phyloP scores from a whole-genome alignment of 1,140 invertebrate species.

The Aleiodes sp. region DNA sequence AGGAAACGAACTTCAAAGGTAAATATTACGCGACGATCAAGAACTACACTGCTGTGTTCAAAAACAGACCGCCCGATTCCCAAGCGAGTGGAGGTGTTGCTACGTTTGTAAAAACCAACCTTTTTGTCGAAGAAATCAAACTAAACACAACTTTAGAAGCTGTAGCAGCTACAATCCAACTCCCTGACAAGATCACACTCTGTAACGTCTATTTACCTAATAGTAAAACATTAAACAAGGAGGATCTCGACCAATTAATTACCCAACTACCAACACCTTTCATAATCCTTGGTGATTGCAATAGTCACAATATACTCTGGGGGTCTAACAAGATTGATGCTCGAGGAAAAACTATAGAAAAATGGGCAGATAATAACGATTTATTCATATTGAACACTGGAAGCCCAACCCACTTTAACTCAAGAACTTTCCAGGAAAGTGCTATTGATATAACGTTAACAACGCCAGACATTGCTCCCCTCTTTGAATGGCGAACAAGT shows the following conservation, averaged over 20 bases:
- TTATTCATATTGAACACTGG: background rate
- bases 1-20: conserved; percentile 50
- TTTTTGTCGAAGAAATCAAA: conserved; percentile 37
- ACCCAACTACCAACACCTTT: conserved; percentile 45
- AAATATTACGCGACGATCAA: conserved; percentile 27
- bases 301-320: conserved; percentile 51
- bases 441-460: background rate
- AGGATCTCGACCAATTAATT: conserved; percentile 40
- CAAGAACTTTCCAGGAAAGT: background rate
- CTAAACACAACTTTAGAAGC: conserved; percentile 46
- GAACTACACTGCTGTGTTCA: conserved; percentile 36
- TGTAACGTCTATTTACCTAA: conserved; percentile 49
- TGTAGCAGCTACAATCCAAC: conserved; percentile 40
- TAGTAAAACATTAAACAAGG: conserved; percentile 28
- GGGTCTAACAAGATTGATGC: conserved; percentile 43
- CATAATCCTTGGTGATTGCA: conserved; percentile 43
- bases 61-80: conserved; percentile 37
- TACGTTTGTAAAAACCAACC: conserved; percentile 40
- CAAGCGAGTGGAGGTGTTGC: conserved; percentile 46
- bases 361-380: conserved; percentile 33
- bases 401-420: background rate
- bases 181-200: conserved; percentile 34
- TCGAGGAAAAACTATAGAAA: conserved; percentile 44
- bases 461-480: background rate
- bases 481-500: background rate